Conservation (phyloP, 2,113 vertebrate species). For the Chlorocebus sabaeus region DNA sequence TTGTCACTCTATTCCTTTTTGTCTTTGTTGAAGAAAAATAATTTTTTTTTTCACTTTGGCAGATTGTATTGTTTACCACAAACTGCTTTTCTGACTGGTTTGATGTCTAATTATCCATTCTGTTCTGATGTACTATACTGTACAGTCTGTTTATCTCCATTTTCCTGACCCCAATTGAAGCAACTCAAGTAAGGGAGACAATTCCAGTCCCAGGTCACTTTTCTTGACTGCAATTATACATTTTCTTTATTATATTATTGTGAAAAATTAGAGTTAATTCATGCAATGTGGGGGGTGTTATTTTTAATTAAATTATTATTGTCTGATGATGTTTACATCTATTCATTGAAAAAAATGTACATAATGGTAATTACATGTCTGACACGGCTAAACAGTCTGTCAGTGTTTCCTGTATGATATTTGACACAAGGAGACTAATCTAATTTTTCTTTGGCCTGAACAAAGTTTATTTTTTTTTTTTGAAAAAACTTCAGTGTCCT, state of each 20-base stretch:
- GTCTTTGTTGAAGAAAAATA: conserved; percentile 1
- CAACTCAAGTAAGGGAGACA: not conserved
- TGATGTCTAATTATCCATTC: not conserved
- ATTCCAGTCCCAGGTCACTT: not conserved
- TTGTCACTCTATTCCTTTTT: conserved; percentile 15
- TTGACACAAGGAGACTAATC: not conserved
- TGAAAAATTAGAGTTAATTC: not conserved
- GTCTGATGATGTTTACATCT: not conserved
- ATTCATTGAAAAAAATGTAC: not conserved
- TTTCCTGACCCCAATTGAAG: not conserved
- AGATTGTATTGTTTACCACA: not conserved
- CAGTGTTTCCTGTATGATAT: not conserved
- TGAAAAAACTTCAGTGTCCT: not conserved
- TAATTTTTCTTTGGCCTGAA: not conserved
- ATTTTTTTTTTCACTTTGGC: not conserved
- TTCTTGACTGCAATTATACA: not conserved
- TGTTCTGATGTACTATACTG: not conserved
- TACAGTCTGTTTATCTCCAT: not conserved
- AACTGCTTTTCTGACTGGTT: not conserved
- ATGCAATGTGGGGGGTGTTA: not conserved
- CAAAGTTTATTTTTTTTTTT: not conserved
- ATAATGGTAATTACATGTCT: not conserved
- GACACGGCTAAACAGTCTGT: not conserved
- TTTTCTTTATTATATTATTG: not conserved
- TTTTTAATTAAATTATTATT: not conserved